phyloP scores from a whole-genome alignment of 2,888 invertebrate genomes.

The Ormia ochracea region DNA sequence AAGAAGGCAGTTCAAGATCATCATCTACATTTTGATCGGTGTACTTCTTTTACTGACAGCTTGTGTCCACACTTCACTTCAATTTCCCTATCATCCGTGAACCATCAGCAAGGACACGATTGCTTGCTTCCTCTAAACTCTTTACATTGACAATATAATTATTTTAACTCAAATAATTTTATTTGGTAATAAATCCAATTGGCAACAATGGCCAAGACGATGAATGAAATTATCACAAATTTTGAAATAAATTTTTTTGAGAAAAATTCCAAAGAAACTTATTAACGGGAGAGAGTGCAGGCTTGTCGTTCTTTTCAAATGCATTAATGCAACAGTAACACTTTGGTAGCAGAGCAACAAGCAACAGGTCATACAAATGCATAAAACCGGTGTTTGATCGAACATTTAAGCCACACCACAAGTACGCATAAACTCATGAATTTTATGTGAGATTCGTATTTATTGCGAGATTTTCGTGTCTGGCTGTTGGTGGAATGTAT shows the following conservation, averaged over 20 bases:
- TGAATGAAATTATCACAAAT: slow-evolving; percentile 37
- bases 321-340: slow-evolving; percentile 21
- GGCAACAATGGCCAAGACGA: background rate
- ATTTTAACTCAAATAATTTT: too few species aligned
- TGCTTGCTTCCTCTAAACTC: too few species aligned
- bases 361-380: slow-evolving; percentile 14
- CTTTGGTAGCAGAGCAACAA: slow-evolving; percentile 22
- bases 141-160: too few species aligned
- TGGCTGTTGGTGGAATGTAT: slow-evolving; percentile 3
- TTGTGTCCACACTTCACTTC: too few species aligned
- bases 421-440: slow-evolving; percentile 16
- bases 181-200: background rate
- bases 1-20: too few species aligned
- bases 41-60: too few species aligned
- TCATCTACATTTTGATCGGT: too few species aligned
- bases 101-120: too few species aligned
- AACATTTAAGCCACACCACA: slow-evolving; percentile 25
- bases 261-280: slow-evolving; percentile 4
- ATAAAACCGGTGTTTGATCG: slow-evolving; percentile 58
- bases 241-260: slow-evolving; percentile 3
- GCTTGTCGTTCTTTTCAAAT: slow-evolving; percentile 6
- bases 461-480: too few species aligned
- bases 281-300: background rate
- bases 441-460: slow-evolving; percentile 18
- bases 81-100: too few species aligned